Conservation (phyloP, 30 jellyfish, hydroid and myxozoan species). For the Mastigias papua region DNA sequence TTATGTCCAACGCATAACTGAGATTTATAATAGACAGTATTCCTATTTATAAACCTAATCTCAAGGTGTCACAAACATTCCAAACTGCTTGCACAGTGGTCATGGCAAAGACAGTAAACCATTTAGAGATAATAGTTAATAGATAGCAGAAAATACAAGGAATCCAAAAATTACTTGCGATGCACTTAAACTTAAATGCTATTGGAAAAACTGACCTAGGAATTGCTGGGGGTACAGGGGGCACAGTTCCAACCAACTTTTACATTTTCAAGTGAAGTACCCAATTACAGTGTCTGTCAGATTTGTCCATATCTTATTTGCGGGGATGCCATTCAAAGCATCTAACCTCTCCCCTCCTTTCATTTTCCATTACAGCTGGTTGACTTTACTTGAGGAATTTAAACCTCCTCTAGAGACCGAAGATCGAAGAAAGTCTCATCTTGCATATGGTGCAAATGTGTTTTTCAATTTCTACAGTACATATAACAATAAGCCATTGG, state of each 20-base stretch:
- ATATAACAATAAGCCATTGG: background rate
- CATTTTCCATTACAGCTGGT: background rate
- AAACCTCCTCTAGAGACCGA: background rate
- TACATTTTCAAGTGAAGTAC: background rate
- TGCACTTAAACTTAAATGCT: background rate
- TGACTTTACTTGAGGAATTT: background rate
- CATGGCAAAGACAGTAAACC: background rate
- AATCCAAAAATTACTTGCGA: background rate
- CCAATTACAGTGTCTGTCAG: background rate
- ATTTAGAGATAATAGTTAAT: background rate
- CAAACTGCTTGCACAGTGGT: background rate
- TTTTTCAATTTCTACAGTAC: background rate
- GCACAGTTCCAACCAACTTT: background rate
- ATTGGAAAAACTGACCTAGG: background rate
- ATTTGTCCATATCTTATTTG: background rate
- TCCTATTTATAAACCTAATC: background rate
- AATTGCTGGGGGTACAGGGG: background rate
- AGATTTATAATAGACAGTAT: no score
- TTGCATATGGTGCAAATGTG: background rate
- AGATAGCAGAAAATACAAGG: background rate
- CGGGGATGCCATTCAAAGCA: background rate
- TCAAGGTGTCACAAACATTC: background rate
- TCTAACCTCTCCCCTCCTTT: background rate
- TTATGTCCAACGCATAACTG: no score
- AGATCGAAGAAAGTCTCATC: background rate